phyloP scores from a whole-genome alignment of 2,797 vertebrate genomes.

The Yasuhikotakia modesta region DNA sequence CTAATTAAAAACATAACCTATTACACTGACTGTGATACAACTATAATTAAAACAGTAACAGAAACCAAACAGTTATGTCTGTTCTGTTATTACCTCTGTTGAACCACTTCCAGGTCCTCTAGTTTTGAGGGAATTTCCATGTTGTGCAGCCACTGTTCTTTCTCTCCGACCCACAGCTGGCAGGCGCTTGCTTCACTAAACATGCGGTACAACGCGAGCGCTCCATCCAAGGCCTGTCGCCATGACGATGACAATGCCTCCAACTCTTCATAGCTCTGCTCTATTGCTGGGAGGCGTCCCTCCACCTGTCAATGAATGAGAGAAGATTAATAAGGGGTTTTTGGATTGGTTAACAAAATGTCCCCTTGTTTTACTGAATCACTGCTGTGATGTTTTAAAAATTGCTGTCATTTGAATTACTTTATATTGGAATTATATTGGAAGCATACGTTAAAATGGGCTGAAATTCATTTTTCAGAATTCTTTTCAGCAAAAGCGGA shows the following conservation, averaged over 20 bases:
- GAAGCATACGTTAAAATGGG: not conserved
- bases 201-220: constrained; percentile 88
- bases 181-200: constrained; percentile 93
- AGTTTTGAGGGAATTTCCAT: constrained; percentile 89
- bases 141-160: constrained; percentile 90
- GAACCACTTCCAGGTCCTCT: constrained; percentile 95
- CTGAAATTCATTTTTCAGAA: not conserved
- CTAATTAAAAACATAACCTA: not conserved
- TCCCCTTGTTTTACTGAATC: not conserved
- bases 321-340: not conserved
- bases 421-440: not conserved
- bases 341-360: not conserved
- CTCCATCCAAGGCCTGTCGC: constrained; percentile 83
- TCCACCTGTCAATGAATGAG: constrained; percentile 71
- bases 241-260: constrained; percentile 79
- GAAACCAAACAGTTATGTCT: not conserved
- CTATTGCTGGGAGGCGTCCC: constrained; percentile 81
- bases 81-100: constrained; percentile 83
- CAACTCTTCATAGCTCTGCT: constrained; percentile 84
- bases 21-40: constrained; percentile 5
- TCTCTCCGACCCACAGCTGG: constrained; percentile 91
- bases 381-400: not conserved
- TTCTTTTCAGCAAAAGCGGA: too few relatives aligned
- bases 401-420: not conserved
- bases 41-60: not conserved